Evolutionary conservation across 2,797 vertebrate genomes (phyloP).

Genomic region (Catamblyrhynchus diadema): DNA sequence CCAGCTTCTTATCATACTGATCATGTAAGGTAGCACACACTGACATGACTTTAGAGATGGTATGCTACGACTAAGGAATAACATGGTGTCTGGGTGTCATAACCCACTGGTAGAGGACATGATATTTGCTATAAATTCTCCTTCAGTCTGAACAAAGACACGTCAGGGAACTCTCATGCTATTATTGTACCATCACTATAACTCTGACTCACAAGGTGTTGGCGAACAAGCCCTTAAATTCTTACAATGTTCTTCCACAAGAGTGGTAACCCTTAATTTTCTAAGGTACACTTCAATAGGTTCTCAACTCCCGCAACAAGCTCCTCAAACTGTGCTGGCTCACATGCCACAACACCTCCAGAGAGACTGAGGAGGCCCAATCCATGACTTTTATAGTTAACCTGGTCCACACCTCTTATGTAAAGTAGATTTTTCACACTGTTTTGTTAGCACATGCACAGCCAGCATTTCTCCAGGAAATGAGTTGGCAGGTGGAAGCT

Average conservation of each 20-base stretch:
- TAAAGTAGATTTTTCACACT: background rate
- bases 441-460: background rate
- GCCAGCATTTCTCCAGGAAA: background rate
- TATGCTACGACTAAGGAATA: background rate
- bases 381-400: background rate
- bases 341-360: background rate
- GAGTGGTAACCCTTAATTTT: background rate
- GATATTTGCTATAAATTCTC: background rate
- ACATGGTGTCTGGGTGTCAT: background rate
- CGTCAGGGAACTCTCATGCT: background rate
- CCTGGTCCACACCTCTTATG: background rate
- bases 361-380: background rate
- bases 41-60: background rate
- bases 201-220: background rate
- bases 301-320: background rate
- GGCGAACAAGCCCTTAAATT: background rate
- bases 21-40: background rate
- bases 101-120: accelerated
- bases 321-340: background rate
- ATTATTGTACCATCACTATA: background rate
- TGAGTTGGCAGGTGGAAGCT: background rate
- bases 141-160: background rate
- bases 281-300: background rate
- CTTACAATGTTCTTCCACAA: background rate
- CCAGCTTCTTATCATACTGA: background rate